A percentile compares a stretch with the other conserved stretches of the same genome.
phyloP scores from a whole-genome alignment of 2,888 invertebrate species.

The Orchesellides sinensis region DNA sequence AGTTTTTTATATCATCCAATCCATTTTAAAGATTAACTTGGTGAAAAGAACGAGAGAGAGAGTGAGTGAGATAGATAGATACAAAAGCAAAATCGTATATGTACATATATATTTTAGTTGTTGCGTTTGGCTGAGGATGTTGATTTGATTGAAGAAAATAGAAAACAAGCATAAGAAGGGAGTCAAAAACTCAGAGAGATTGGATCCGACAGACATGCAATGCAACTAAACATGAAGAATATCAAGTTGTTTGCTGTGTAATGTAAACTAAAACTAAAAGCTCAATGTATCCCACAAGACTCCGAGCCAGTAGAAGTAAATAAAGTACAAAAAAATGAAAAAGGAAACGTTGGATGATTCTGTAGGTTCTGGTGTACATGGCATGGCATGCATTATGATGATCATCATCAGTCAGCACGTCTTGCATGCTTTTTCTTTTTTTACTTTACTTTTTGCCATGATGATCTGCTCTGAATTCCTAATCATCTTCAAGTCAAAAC shows the following conservation, averaged over 20 bases:
- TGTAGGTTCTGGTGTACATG: neutral
- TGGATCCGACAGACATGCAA: neutral
- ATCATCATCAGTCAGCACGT: neutral
- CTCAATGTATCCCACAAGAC: too few relatives aligned
- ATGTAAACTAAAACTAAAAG: slow-evolving; percentile 23
- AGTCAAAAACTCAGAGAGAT: neutral
- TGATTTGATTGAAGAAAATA: slow-evolving; percentile 19
- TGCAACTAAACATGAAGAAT: neutral
- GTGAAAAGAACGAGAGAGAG: neutral
- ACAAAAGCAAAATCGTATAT: neutral
- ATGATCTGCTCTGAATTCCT: slow-evolving; percentile 13
- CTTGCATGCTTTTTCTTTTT: neutral
- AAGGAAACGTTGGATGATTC: neutral
- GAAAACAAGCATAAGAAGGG: neutral
- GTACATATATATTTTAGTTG: neutral
- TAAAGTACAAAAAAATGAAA: slow-evolving; percentile 6
- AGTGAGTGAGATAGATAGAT: neutral
- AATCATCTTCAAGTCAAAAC: slow-evolving; percentile 14
- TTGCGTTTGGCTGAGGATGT: neutral
- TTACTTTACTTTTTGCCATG: slow-evolving; percentile 2
- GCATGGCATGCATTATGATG: slow-evolving; percentile 15
- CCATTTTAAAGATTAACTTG: slow-evolving; percentile 36
- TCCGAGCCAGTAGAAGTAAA: slow-evolving; percentile 30
- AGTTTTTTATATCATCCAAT: neutral
- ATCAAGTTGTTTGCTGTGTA: slow-evolving; percentile 40